Conservation (phyloP, 2,888 invertebrate species). For the Plagiodera versicolora region DNA sequence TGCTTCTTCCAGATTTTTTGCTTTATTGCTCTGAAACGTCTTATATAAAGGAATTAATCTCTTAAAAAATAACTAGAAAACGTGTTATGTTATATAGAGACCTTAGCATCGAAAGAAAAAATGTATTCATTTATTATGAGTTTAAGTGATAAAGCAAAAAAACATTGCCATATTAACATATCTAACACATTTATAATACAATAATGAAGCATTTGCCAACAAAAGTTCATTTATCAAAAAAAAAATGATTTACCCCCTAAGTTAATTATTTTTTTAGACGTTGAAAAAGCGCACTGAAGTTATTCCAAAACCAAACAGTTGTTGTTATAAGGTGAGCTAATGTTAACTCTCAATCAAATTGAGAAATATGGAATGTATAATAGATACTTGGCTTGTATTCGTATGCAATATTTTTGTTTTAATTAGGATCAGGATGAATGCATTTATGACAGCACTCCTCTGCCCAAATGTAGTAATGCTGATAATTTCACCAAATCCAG, state of each 20-base stretch:
- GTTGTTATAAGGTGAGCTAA: slow-evolving; percentile 10
- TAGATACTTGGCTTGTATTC: slow-evolving; percentile 11
- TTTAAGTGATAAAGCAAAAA: slow-evolving; percentile 14
- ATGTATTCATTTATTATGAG: slow-evolving; percentile 14
- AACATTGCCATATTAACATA: slow-evolving; percentile 12
- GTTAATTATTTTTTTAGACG: slow-evolving; percentile 9
- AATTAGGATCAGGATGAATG: slow-evolving; percentile 9
- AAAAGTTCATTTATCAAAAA: slow-evolving; percentile 7
- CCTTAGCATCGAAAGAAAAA: slow-evolving; percentile 2
- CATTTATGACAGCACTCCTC: slow-evolving; percentile 11
- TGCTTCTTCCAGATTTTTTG: slow-evolving; percentile 6
- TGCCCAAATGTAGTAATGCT: slow-evolving; percentile 15
- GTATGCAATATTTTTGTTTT: slow-evolving; percentile 11
- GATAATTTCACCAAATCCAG: slow-evolving; percentile 8
- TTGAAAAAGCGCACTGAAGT: slow-evolving; percentile 14
- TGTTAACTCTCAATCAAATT: slow-evolving; percentile 8
- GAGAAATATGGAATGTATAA: slow-evolving; percentile 15
- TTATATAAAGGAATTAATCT: not conserved
- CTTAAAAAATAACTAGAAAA: slow-evolving; percentile 9
- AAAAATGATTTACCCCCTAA: slow-evolving; percentile 7
- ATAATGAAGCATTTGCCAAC: slow-evolving; percentile 13
- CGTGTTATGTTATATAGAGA: slow-evolving; percentile 4
- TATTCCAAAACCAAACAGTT: slow-evolving; percentile 15
- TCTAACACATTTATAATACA: slow-evolving; percentile 10
- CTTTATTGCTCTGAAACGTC: slow-evolving; percentile 6